Conservation (phyloP, 2,888 invertebrate species). For the Atrina japonica region DNA sequence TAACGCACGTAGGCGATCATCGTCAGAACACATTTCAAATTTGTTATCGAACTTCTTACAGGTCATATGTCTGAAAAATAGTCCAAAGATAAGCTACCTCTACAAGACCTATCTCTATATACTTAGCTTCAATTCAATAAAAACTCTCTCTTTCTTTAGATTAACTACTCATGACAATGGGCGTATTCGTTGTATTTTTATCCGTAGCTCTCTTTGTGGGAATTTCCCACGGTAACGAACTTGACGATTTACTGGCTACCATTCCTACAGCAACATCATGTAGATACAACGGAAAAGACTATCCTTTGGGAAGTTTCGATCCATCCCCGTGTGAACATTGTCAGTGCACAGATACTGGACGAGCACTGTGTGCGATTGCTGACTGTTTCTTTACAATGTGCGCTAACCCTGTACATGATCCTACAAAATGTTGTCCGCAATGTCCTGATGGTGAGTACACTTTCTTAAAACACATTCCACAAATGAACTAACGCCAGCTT, state of each 20-base stretch:
- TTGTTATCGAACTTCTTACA: too few relatives aligned
- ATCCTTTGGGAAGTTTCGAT: slow-evolving; percentile 18
- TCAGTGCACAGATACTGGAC: slow-evolving; percentile 25
- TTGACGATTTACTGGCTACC: background rate
- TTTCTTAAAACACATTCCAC: too few relatives aligned
- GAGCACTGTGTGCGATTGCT: slow-evolving; percentile 47
- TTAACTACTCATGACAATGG: too few relatives aligned
- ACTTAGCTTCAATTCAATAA: too few relatives aligned
- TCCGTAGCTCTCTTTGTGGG: background rate
- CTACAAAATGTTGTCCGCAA: slow-evolving; percentile 50
- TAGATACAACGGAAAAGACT: slow-evolving; percentile 13
- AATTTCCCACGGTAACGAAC: background rate
- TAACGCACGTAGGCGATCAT: too few relatives aligned
- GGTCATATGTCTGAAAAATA: too few relatives aligned
- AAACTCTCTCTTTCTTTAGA: too few relatives aligned
- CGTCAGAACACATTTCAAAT: too few relatives aligned
- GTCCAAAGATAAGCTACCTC: too few relatives aligned
- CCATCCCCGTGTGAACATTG: slow-evolving; percentile 29
- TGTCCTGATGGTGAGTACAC: slow-evolving; percentile 57
- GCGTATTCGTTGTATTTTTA: too few relatives aligned
- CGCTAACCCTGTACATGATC: slow-evolving; percentile 53
- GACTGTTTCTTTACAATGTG: slow-evolving; percentile 54
- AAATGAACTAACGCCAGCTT: too few relatives aligned
- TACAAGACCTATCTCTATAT: too few relatives aligned
- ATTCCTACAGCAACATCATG: background rate